These are phyloP conservation scores for Notiomystis cincta DNA, from an alignment of 2,113 vertebrate genomes.

Conservation along the genomic window DNA sequence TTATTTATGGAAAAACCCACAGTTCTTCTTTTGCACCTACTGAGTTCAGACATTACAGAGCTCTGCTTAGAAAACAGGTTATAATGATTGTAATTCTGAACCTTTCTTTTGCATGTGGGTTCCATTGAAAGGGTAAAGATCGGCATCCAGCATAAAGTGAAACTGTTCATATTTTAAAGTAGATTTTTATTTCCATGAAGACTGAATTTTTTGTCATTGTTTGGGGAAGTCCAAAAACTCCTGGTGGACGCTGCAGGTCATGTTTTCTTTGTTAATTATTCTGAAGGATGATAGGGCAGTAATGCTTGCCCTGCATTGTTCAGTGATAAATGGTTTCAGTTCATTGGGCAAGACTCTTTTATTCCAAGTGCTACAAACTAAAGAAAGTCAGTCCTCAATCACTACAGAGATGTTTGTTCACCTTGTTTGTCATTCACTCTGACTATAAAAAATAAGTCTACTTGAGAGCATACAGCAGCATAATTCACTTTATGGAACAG, in stretches of 20 bases:
- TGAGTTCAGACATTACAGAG: background rate
- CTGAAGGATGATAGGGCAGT: background rate
- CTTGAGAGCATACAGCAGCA: background rate
- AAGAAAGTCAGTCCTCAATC: slow-evolving; percentile 21
- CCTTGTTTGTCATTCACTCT: slow-evolving; percentile 42
- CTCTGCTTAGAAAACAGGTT: background rate
- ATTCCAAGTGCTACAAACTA: slow-evolving; percentile 2
- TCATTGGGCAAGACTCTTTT: slow-evolving; percentile 35
- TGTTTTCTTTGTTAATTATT: background rate
- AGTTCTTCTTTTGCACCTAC: background rate
- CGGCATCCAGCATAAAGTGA: background rate
- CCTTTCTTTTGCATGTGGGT: rapidly evolving
- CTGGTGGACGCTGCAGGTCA: background rate
- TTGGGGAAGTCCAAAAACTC: background rate
- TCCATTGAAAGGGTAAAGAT: background rate
- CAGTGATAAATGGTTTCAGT: slow-evolving; percentile 6
- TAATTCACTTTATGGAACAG: slow-evolving; percentile 60
- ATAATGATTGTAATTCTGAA: background rate
- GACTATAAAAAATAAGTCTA: slow-evolving; percentile 48
- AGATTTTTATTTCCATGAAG: background rate
- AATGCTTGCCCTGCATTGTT: background rate
- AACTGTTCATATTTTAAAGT: background rate
- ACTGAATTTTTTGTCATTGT: background rate
- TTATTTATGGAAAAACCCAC: background rate
- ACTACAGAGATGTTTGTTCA: slow-evolving; percentile 29